Conservation (phyloP, 2,113 vertebrate genomes). For the Phalacrocorax brasilianus region DNA sequence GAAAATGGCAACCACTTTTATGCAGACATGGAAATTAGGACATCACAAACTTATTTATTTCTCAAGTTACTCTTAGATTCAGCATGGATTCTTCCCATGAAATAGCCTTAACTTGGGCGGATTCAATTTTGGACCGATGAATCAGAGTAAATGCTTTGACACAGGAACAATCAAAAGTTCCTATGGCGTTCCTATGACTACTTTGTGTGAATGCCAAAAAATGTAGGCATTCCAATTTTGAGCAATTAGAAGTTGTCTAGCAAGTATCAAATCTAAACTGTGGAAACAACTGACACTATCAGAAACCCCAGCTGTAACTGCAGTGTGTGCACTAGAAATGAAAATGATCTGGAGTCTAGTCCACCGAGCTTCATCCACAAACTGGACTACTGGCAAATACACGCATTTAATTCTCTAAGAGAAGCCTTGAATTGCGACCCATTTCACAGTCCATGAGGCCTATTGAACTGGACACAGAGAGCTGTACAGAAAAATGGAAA, state of each 20-base stretch:
- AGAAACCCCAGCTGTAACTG: not conserved
- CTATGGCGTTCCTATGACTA: not conserved
- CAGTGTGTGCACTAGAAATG: not conserved
- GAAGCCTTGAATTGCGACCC: not conserved
- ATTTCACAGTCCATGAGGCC: not conserved
- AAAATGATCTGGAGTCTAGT: not conserved
- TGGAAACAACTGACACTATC: not conserved
- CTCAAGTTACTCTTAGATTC: not conserved
- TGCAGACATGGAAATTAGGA: not conserved
- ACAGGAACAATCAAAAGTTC: not conserved
- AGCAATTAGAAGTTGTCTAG: not conserved
- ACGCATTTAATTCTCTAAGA: not conserved
- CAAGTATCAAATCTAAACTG: not conserved
- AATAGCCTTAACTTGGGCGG: not conserved
- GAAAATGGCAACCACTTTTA: not conserved
- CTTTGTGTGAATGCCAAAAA: not conserved
- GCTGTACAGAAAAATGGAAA: not conserved
- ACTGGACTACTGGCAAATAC: not conserved
- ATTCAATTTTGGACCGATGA: not conserved
- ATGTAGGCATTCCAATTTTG: not conserved
- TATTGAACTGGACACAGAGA: not conserved
- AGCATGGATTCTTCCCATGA: not conserved
- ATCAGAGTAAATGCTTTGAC: not conserved
- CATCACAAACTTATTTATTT: not conserved
- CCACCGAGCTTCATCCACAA: not conserved